A percentile compares a stretch with the other conserved stretches of the same genome.
Evolutionary conservation across 2,113 vertebrate species (phyloP).

Genomic region (Bungarus multicinctus): DNA sequence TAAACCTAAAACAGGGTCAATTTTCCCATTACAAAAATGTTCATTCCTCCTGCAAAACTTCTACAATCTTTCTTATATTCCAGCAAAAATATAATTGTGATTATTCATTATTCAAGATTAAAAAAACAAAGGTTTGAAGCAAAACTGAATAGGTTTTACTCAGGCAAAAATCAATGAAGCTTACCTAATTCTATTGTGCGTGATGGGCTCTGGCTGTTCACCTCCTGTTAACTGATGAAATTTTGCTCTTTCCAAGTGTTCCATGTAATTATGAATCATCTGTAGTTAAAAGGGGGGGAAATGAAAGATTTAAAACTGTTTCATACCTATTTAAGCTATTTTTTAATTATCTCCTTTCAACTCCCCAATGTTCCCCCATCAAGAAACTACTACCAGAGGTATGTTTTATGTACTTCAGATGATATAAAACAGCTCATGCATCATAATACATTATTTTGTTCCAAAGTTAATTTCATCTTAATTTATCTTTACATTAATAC

Average conservation of each 20-base stretch:
- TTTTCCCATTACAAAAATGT: conserved; percentile 26
- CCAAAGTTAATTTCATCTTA: not conserved
- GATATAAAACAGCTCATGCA: not conserved
- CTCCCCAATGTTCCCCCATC: not conserved
- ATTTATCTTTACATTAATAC: not conserved
- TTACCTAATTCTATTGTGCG: conserved; percentile 83
- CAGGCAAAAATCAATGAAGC: conserved; percentile 60
- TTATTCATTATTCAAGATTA: conserved; percentile 61
- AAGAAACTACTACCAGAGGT: not conserved
- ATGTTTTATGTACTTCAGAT: not conserved
- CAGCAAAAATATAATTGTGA: conserved; percentile 61
- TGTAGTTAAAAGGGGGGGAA: conserved; percentile 66
- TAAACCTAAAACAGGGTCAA: not conserved
- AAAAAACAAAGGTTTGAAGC: conserved; percentile 56
- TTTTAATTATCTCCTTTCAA: not conserved
- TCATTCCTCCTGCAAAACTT: conserved; percentile 36
- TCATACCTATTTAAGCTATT: not conserved
- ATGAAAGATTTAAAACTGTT: conserved; percentile 34
- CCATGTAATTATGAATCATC: conserved; percentile 99
- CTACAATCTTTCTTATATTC: conserved; percentile 52
- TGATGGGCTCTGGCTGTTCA: conserved; percentile 79
- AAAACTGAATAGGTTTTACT: conserved; percentile 45
- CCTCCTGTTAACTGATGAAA: conserved; percentile 81
- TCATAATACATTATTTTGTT: not conserved
- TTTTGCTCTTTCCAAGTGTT: conserved; percentile 96